Evolutionary conservation across 2,113 vertebrate species (phyloP), one percentile per base, ranked within the genome.

Genomic region (Steatornis caripensis): DNA sequence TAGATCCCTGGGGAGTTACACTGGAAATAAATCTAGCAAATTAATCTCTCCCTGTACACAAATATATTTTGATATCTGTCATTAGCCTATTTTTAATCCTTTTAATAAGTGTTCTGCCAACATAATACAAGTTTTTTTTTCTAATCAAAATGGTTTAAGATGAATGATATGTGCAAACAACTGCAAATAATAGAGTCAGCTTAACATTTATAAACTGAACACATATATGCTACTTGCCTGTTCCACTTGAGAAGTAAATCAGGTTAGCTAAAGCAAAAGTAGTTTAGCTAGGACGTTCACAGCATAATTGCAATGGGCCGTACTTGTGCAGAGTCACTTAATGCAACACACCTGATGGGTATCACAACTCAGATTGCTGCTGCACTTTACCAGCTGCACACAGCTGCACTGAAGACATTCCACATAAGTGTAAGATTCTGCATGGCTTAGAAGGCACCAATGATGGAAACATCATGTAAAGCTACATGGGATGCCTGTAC

Each of bases 331-430:
- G 41, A 69, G 30, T 24, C 4, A 15, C 64, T 61, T 55, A 61
- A 49, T 0, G 0, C 26, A 54, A 41, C 48, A 55, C 22, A 65
- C 4, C 3, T 27, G 45, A 60, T 0, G 0, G 21, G 26, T 32
- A 24, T 14, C n/a, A 39, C 60, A 48, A 3, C 61, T 70, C 68
- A 49, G 51, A 55, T 2, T 46, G 46, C 83, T 86, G 46, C 83
- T 81, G 54, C 23, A 5, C 39, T 58, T 78, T 14, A 21, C 39
- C 58, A 29, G 6, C 36, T 29, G 16, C 32, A 23, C 60, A 24
- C 15, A 68, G 78, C 57, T 65, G 45, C n/a, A 22, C 37, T 34
- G 57, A 76, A 72, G 39, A 60, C 19, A 11, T 51, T 58, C 43
- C 27, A 48, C 26, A 3, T 3, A 32, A 76, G n/a, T 17, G 51